Evolutionary conservation across 2,113 vertebrate genomes (phyloP).

Genomic region (Perccottus glenii): DNA sequence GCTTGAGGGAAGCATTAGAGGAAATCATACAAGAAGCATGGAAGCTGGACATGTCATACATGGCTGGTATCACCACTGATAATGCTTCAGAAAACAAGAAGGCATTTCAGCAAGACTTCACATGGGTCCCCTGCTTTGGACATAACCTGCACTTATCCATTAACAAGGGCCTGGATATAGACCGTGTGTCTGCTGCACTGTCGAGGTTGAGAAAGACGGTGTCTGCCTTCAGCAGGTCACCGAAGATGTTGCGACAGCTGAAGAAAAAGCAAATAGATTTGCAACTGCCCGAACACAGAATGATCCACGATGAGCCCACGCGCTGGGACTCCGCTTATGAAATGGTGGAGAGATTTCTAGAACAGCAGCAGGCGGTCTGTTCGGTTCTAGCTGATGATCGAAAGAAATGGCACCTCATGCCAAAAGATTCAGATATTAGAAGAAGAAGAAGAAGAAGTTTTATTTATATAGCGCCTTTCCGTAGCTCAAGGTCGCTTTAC

Average conservation of each 20-base stretch:
- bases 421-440: constrained; percentile 1
- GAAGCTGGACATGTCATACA: too few relatives aligned
- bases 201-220: constrained; percentile 21
- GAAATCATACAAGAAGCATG: too few relatives aligned
- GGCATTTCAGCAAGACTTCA: too few relatives aligned
- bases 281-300: constrained; percentile 15
- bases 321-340: constrained; percentile 27
- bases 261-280: constrained; percentile 21
- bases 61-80: constrained; percentile 33
- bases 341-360: constrained; percentile 26
- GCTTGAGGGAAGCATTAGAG: too few relatives aligned
- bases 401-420: constrained; percentile 24
- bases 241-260: constrained; percentile 22
- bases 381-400: constrained; percentile 13
- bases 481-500: too few relatives aligned
- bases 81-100: background rate
- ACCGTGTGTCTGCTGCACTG: constrained; percentile 19
- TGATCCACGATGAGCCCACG: constrained; percentile 41
- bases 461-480: too few relatives aligned
- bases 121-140: too few relatives aligned
- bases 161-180: constrained; percentile 27
- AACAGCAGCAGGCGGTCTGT: constrained; percentile 29
- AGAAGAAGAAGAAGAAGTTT: too few relatives aligned
- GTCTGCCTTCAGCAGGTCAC: constrained; percentile 14
- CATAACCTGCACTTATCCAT: too few relatives aligned